Conservation (phyloP, 2,888 invertebrate species). For the Leucophenga maculata region DNA sequence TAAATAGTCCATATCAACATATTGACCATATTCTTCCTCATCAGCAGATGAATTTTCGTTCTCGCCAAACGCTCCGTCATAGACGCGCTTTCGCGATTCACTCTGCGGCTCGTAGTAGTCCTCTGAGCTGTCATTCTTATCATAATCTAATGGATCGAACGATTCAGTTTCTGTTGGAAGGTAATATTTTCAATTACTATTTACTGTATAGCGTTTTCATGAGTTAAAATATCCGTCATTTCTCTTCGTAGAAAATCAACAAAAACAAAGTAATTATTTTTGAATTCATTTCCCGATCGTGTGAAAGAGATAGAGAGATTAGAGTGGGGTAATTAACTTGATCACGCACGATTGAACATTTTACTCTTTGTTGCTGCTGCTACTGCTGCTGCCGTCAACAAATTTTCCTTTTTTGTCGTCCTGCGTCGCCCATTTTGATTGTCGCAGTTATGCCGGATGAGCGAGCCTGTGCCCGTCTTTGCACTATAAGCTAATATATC, state of each 20-base stretch:
- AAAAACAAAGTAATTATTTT: too few species aligned
- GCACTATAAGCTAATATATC: slow-evolving; percentile 8
- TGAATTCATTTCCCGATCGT: too few species aligned
- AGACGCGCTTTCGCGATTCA: slow-evolving; percentile 1
- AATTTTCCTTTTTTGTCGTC: neutral
- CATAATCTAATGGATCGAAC: slow-evolving; percentile 4
- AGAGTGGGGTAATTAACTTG: neutral
- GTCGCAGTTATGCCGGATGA: slow-evolving; percentile 17
- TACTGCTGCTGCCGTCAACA: neutral
- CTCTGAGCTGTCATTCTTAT: too few species aligned
- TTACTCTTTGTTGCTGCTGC: neutral
- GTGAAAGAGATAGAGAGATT: too few species aligned
- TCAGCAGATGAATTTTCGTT: neutral
- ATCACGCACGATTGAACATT: neutral
- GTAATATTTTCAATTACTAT: too few species aligned
- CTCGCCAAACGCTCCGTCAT: neutral
- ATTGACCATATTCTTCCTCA: slow-evolving; percentile 9
- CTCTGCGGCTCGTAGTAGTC: too few species aligned
- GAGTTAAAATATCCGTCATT: too few species aligned
- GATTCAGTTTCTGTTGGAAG: neutral
- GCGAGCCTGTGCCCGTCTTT: slow-evolving; percentile 15
- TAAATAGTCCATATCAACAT: slow-evolving; percentile 18
- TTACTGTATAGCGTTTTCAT: too few species aligned
- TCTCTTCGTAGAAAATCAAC: too few species aligned
- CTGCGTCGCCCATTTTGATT: slow-evolving; percentile 5